Evolutionary conservation across 2,888 invertebrate species (phyloP), one percentile per base, ranked within the genome.

Genomic region (Hedychridium roseum): DNA sequence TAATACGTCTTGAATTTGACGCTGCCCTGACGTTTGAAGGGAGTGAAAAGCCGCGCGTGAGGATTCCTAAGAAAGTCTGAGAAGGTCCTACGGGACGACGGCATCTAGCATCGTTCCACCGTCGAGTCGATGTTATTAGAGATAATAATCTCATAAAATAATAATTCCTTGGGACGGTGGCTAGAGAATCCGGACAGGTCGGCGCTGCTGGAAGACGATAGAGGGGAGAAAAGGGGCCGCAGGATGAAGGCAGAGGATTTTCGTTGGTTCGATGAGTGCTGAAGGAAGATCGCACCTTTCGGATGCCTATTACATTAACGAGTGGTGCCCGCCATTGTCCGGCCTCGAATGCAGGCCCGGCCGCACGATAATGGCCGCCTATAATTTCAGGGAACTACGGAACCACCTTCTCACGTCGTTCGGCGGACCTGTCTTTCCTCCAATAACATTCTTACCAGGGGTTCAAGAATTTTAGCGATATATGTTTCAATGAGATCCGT

Each of bases 61-160:
- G n/a, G n/a, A n/a, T n/a, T n/a, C n/a, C n/a, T 23, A 9, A 9
- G 23, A 23, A 27, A 3, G 27, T 27, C 12, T 12, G 27, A 27
- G n/a, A 27, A 27, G n/a, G n/a, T n/a, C 27, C 14, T 15, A 18
- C n/a, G 15, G 17, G 14, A n/a, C 12, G 34, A 40, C 7, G 27
- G 11, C n/a, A 12, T 12, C 18, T 9, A 9, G 31, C 2, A 11
- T 18, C 7, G 1, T 12, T 7, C 30, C 39, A 39, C 41, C n/a
- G 34, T 16, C 21, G 37, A n/a, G 26, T 11, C 32, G 58, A 66
- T 76, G 73, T 76, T 77, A 72, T 77, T 76, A 74, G 64, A 76
- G 76, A 77, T 76, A 77, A 78, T 76, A 78, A 77, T 78, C 76
- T 72, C 70, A 69, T 74, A 70, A 73, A 77, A 77, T 76, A 76